Evolutionary conservation across 2,888 invertebrate genomes (phyloP).

Genomic region (Sylvicola cinctus): DNA sequence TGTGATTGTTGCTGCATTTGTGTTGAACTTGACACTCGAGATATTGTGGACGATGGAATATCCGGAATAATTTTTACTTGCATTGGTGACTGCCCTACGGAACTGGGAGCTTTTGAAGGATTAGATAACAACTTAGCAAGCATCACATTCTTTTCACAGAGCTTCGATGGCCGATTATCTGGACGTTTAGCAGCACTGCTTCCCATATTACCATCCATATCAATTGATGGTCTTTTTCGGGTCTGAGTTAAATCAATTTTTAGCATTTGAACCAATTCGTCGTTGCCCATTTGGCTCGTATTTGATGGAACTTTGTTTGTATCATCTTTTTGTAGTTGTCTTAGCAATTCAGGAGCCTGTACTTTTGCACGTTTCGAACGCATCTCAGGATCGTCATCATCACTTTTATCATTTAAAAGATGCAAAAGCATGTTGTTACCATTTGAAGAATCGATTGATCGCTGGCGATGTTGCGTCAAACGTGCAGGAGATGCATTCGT

Average conservation of each 20-base stretch:
- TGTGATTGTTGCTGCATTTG: neutral
- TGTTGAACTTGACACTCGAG: constrained; percentile 12
- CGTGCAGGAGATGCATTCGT: constrained; percentile 7
- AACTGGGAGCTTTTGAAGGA: constrained; percentile 39
- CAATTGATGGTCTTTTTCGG: constrained; percentile 40
- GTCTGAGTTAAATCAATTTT: constrained; percentile 21
- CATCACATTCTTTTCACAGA: constrained; percentile 72
- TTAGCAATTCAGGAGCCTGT: constrained; percentile 30
- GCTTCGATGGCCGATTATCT: constrained; percentile 34
- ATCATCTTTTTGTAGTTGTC: constrained; percentile 28
- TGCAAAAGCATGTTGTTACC: constrained; percentile 18
- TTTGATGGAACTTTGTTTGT: constrained; percentile 14
- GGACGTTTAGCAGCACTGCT: constrained; percentile 21
- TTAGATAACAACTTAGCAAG: constrained; percentile 62
- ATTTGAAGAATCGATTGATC: neutral
- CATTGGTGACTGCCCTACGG: constrained; percentile 17
- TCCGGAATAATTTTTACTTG: constrained; percentile 24
- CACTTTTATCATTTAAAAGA: constrained; percentile 65
- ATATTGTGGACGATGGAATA: constrained; percentile 18
- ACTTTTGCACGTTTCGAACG: constrained; percentile 9
- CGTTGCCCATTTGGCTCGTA: constrained; percentile 18
- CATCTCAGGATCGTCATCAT: constrained; percentile 48
- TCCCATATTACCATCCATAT: constrained; percentile 36
- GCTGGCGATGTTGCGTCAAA: neutral
- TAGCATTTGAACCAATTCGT: constrained; percentile 23